Evolutionary conservation across 2,888 invertebrate species (phyloP).

Genomic region (Stegana nigrithorax): DNA sequence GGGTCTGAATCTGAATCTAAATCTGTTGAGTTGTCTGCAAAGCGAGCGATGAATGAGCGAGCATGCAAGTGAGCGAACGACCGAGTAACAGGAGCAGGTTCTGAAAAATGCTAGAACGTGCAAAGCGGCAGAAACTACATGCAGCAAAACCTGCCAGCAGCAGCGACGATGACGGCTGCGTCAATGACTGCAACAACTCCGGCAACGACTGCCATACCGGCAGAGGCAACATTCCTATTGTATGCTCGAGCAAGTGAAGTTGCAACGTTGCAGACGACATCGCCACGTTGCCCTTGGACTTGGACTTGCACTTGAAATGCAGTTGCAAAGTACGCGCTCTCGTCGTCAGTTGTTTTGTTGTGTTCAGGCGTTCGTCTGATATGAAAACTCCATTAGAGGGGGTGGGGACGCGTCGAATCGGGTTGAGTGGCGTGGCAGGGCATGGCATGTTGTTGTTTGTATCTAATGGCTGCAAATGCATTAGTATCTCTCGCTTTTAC

Average conservation of each 20-base stretch:
- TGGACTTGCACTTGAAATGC: conserved; percentile 65
- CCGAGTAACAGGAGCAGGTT: conserved; percentile 35
- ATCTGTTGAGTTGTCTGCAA: conserved; percentile 15
- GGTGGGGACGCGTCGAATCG: too few relatives aligned
- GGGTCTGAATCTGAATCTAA: conserved; percentile 32
- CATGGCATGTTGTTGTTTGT: too few relatives aligned
- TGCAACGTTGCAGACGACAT: conserved; percentile 13
- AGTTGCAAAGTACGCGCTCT: conserved; percentile 6
- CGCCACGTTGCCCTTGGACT: conserved; percentile 37
- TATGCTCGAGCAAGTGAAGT: conserved; percentile 22
- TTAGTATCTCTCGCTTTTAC: neutral
- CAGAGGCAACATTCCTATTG: conserved; percentile 36
- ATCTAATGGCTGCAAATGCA: conserved; percentile 5
- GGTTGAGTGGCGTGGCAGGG: too few relatives aligned
- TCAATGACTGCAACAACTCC: too few relatives aligned
- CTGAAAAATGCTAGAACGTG: conserved; percentile 30
- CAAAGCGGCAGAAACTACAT: neutral
- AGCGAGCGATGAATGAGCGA: conserved; percentile 17
- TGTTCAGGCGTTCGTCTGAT: too few relatives aligned
- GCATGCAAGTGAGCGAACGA: conserved; percentile 13
- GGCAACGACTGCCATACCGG: conserved; percentile 23
- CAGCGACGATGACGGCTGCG: conserved; percentile 25
- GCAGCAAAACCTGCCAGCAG: too few relatives aligned
- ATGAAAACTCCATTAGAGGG: too few relatives aligned
- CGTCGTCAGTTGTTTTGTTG: too few relatives aligned